Evolutionary conservation across 2,113 vertebrate genomes (phyloP).

Genomic region (Anguilla rostrata): DNA sequence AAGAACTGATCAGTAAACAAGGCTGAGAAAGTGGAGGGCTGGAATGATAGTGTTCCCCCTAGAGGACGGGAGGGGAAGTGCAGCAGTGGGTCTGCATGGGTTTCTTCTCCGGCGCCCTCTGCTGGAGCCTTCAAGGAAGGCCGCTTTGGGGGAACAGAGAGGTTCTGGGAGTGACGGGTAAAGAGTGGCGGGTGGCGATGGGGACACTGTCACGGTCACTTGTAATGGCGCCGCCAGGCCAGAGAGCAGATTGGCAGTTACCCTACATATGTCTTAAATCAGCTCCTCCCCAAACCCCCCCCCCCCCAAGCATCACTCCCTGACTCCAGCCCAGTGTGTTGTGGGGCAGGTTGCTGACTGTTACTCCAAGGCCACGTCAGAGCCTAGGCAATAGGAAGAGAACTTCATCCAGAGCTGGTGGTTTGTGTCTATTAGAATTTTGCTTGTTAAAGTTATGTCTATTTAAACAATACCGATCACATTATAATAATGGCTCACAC

Average conservation of each 20-base stretch:
- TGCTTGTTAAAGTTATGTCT: neutral
- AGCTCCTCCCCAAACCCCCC: neutral
- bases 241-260: neutral
- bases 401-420: neutral
- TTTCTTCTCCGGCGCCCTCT: neutral
- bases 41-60: neutral
- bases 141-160: neutral
- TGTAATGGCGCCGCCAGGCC: neutral
- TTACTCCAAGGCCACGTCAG: neutral
- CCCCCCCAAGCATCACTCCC: neutral
- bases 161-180: too few species aligned
- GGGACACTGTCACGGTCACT: too few species aligned
- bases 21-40: neutral
- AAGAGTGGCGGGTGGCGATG: neutral
- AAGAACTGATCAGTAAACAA: neutral
- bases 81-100: too few species aligned
- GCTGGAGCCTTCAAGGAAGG: neutral
- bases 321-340: neutral
- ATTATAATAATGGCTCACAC: neutral
- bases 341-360: slow-evolving; percentile 4
- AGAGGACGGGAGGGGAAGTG: too few species aligned
- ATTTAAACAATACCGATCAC: neutral
- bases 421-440: neutral
- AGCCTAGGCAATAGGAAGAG: neutral
- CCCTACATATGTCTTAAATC: neutral